These are phyloP conservation scores for Porites evermanni DNA, from an alignment of 92 coral and sea anemone genomes.

Conservation along the genomic window DNA sequence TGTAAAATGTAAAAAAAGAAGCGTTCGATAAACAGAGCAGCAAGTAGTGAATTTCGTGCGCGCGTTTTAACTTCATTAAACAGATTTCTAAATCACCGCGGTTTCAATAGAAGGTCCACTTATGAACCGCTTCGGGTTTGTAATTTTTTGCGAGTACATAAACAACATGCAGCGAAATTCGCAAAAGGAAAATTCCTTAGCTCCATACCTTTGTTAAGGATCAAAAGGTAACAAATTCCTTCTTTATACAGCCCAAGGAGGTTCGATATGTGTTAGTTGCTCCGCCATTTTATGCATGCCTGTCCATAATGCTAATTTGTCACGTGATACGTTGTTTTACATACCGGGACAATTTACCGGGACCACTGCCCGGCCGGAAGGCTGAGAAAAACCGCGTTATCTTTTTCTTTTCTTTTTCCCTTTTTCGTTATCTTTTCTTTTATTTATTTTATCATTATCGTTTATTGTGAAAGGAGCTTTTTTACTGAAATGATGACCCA, in stretches of 20 bases:
- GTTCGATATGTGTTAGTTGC: not conserved
- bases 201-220: slow-evolving; percentile 23
- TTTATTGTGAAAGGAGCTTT: too few relatives aligned
- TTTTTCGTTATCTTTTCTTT: too few relatives aligned
- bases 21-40: not conserved
- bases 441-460: too few relatives aligned
- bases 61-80: not conserved
- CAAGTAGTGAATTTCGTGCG: slow-evolving; percentile 6
- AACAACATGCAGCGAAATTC: not conserved
- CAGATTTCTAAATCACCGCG: not conserved
- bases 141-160: not conserved
- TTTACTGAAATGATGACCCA: too few relatives aligned
- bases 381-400: too few relatives aligned
- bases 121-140: not conserved
- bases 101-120: too few relatives aligned
- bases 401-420: too few relatives aligned
- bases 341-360: not conserved
- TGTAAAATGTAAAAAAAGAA: not conserved
- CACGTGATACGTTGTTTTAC: slow-evolving; percentile 51
- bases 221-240: not conserved
- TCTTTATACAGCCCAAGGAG: not conserved
- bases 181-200: not conserved
- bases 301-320: slow-evolving; percentile 20
- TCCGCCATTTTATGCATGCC: slow-evolving; percentile 67
- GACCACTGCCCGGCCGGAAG: not conserved